Evolutionary conservation across 2,888 invertebrate genomes (phyloP), one percentile per base, ranked within the genome.

Genomic region (Calliphora vomitoria): DNA sequence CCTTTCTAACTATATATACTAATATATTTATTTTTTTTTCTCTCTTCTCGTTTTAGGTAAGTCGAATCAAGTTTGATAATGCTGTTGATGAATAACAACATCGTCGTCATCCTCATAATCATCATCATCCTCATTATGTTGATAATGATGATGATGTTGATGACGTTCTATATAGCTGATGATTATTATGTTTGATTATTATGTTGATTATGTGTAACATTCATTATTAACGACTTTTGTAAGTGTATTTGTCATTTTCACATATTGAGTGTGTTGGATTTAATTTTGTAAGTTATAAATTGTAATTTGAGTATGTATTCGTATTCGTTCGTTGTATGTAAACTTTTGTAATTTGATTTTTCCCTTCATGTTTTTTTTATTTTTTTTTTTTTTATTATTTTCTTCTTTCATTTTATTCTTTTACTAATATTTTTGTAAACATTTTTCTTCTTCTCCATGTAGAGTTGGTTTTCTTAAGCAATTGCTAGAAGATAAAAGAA

Each of bases 231-330:
- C 84, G 84, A 84, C 84, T 84, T 72, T 75, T 75, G 68, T 80
- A 69, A 80, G 66, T 80, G 79, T 80, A 69, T 85, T 85, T 85
- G 85, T 85, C 85, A 85, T 85, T 85, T 85, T 85, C 85, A 85
- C 85, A 81, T 85, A 85, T 85, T 85, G 85, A 80, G 85, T 85
- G 85, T 85, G 68, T 85, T 84, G 85, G 79, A 75, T 85, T 62
- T 80, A 80, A 80, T 85, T 85, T 75, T 62, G 72, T 84, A 85
- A 85, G 84, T 85, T 85, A 68, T 85, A 85, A 75, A 85, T 85
- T 62, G 80, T 81, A 85, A 85, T 85, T 80, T 80, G 85, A 85
- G 80, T 75, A 72, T 84, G 72, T 82, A 58, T 55, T 25, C 53
- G n/a, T 35, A 31, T 71, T 8, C 38, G n/a, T 68, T 15, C 4